Evolutionary conservation across 30 jellyfish, hydroid and myxozoan genomes (phyloP).

Genomic region (Cassiopea xamachana): DNA sequence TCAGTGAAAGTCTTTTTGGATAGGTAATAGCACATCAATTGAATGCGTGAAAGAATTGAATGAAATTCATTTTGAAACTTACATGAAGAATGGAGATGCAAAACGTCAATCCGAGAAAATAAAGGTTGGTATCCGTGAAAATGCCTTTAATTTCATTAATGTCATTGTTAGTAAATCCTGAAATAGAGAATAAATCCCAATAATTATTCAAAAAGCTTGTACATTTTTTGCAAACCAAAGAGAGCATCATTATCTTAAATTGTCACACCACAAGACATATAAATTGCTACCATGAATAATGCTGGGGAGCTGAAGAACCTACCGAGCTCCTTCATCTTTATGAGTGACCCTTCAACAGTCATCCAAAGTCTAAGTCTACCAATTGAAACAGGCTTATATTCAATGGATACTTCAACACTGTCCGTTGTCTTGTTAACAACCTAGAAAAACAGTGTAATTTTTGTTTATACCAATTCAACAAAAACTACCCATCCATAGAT

Average conservation of each 20-base stretch:
- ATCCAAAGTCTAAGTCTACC: conserved; percentile 96
- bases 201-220: not conserved
- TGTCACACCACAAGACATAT: too few species aligned
- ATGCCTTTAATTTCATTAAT: conserved; percentile 90
- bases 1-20: too few species aligned
- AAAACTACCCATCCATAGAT: too few species aligned
- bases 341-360: conserved; percentile 87
- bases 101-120: conserved; percentile 93
- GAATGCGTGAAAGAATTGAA: too few species aligned
- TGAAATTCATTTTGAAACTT: too few species aligned
- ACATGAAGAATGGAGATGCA: conserved; percentile 92
- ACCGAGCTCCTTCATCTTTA: conserved; percentile 86
- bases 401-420: conserved; percentile 56
- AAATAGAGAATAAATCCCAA: not conserved
- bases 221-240: too few species aligned
- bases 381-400: conserved; percentile 88
- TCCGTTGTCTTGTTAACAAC: conserved; percentile 68
- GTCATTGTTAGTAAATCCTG: conserved; percentile 96
- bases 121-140: conserved; percentile 93
- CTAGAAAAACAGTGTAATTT: conserved; percentile 28
- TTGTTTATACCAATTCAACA: too few species aligned
- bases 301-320: conserved; percentile 1
- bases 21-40: too few species aligned
- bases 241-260: too few species aligned
- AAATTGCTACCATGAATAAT: too few species aligned